Evolutionary conservation across 2,888 invertebrate species (phyloP), one percentile per base, ranked within the genome.

Genomic region (Panzeria rudis): DNA sequence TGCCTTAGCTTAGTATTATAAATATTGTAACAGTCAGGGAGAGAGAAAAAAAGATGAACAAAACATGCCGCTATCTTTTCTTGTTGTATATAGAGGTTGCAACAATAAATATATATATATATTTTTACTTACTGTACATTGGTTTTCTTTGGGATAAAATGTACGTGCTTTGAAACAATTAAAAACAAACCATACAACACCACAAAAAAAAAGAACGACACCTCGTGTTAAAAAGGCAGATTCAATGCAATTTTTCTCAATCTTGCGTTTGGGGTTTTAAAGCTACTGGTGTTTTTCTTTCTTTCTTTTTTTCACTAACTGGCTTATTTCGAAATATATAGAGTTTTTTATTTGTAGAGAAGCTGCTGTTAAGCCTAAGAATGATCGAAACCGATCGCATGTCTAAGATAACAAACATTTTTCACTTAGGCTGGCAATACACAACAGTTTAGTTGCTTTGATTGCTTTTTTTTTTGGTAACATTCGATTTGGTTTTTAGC

Each of bases 371-470:
- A 75, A 78, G 82, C 78, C 69, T 77, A 83, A 87, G 87, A 86
- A 73, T 89, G 87, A 87, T 87, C 87, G 87, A 87, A 86, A 87
- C 87, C 84, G 90, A 91, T 90, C 89, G 91, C 91, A 89, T 90
- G 91, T 89, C 88, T 84, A 84, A 87, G 90, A 90, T 90, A 91
- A 90, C 88, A 88, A 83, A 80, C 89, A 87, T 86, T 87, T 86
- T 87, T 86, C 87, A 87, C 86, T 86, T 85, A 78, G 73, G 85
- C 87, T 84, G 84, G 79, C 85, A 86, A 80, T 76, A 71, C 69
- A 81, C 86, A 86, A 75, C 82, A 76, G 66, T 76, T 82, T 75
- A 75, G 78, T 52, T 76, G 76, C 64, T 76, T 76, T 80, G 72
- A 68, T 81, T 72, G 32, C 17, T 56, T 71, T 68, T 69, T 41